A percentile compares a stretch with the other conserved stretches of the same genome.
Conservation (phyloP, 2,888 invertebrate genomes). For the Apodemia mormo region DNA sequence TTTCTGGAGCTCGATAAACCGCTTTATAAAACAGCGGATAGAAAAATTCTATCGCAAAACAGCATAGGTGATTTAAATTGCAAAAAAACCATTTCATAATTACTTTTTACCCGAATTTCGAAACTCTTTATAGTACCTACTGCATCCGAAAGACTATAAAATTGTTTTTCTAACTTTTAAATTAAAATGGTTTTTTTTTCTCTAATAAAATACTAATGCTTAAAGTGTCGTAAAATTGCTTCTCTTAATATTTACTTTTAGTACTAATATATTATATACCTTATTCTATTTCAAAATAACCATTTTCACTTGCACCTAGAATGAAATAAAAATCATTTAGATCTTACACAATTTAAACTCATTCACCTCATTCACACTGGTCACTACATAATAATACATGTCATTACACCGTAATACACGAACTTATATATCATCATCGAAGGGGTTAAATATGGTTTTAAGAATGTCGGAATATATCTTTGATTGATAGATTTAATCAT, state of each 20-base stretch:
- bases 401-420: conserved; percentile 2
- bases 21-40: conserved; percentile 9
- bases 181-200: conserved; percentile 12
- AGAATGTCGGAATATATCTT: conserved; percentile 17
- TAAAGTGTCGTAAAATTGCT: conserved; percentile 1
- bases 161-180: neutral
- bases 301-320: neutral
- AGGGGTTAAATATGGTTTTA: neutral
- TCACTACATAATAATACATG: neutral
- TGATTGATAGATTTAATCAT: conserved; percentile 43
- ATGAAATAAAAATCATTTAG: neutral
- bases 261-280: neutral
- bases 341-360: neutral
- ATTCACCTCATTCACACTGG: neutral
- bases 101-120: neutral
- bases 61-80: neutral
- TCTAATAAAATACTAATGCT: conserved; percentile 7
- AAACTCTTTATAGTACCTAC: neutral
- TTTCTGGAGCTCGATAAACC: conserved; percentile 1
- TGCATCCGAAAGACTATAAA: neutral
- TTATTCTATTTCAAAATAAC: conserved; percentile 7
- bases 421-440: neutral
- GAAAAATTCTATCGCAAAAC: conserved; percentile 5
- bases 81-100: conserved; percentile 7
- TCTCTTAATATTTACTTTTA: conserved; percentile 9